Percentiles rank a stretch among this genome's conserved stretches.
Conservation (phyloP, 2,888 invertebrate species). For the Drosophila eohydei region DNA sequence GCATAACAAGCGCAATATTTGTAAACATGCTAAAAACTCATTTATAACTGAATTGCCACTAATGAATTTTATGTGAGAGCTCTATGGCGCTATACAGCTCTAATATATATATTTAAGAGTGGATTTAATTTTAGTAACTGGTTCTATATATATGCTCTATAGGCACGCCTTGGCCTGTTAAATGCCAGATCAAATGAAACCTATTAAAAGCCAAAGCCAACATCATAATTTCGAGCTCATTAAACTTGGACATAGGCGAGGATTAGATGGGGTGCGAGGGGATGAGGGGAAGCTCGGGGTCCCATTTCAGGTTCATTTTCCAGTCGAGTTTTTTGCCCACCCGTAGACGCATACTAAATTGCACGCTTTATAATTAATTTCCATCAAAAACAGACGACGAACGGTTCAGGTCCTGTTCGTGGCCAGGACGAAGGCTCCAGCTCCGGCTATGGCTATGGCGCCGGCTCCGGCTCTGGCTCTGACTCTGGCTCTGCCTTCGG, state of each 20-base stretch:
- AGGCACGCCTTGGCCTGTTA: constrained; percentile 20
- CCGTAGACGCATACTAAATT: constrained; percentile 78
- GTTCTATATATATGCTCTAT: constrained; percentile 3
- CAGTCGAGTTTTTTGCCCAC: constrained; percentile 50
- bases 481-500: constrained; percentile 30
- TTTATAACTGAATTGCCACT: constrained; percentile 18
- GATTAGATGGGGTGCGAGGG: not conserved
- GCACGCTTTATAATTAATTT: constrained; percentile 84
- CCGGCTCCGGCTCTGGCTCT: constrained; percentile 7
- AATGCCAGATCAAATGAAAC: constrained; percentile 21
- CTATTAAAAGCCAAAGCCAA: constrained; percentile 50
- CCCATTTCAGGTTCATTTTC: constrained; percentile 34
- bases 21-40: constrained; percentile 49
- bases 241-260: constrained; percentile 49
- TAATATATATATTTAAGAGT: constrained; percentile 27
- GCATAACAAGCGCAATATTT: constrained; percentile 60
- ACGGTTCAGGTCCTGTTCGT: constrained; percentile 21
- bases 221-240: constrained; percentile 71
- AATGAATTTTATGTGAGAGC: constrained; percentile 21
- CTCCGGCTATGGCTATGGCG: not conserved
- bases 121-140: constrained; percentile 34
- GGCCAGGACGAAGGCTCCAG: constrained; percentile 31
- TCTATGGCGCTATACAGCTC: constrained; percentile 31
- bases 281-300: not conserved
- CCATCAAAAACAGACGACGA: constrained; percentile 83